Evolutionary conservation across 2,888 invertebrate species (phyloP).

Genomic region (Leptogaster cylindrica): DNA sequence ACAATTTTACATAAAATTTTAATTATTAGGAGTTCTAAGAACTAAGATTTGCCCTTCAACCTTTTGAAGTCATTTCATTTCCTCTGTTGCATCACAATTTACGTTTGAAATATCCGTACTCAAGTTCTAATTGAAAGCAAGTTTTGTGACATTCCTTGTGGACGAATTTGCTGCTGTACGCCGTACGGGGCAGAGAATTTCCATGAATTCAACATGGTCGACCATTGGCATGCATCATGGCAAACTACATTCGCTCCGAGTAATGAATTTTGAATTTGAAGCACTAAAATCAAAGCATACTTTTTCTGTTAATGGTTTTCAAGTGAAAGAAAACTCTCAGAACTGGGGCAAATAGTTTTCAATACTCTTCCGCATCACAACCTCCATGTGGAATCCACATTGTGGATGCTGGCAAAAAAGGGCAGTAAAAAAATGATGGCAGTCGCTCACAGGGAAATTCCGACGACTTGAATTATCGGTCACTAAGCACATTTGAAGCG

Average conservation of each 20-base stretch:
- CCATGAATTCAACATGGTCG: no score
- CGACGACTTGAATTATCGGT: slow-evolving; percentile 23
- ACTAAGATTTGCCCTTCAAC: no score
- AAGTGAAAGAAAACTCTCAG: neutral
- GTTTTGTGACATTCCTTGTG: neutral
- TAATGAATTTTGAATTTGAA: slow-evolving; percentile 13
- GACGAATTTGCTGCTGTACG: neutral
- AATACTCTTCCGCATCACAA: slow-evolving; percentile 9
- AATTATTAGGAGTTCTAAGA: no score
- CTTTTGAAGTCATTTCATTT: no score
- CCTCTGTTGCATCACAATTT: no score
- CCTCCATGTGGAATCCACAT: neutral
- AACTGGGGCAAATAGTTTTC: slow-evolving; percentile 1
- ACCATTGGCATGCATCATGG: neutral
- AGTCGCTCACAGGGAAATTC: no score
- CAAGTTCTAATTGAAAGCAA: no score
- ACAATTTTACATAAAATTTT: no score
- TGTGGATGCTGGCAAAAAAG: slow-evolving; percentile 4
- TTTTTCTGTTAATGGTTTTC: neutral
- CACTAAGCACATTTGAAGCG: slow-evolving; percentile 4
- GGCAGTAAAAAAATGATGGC: neutral
- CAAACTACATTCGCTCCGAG: neutral
- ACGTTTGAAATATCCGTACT: no score
- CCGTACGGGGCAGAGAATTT: neutral
- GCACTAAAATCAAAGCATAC: neutral